phyloP scores from a whole-genome alignment of 2,888 invertebrate genomes.

The Steinernema carpocapsae region DNA sequence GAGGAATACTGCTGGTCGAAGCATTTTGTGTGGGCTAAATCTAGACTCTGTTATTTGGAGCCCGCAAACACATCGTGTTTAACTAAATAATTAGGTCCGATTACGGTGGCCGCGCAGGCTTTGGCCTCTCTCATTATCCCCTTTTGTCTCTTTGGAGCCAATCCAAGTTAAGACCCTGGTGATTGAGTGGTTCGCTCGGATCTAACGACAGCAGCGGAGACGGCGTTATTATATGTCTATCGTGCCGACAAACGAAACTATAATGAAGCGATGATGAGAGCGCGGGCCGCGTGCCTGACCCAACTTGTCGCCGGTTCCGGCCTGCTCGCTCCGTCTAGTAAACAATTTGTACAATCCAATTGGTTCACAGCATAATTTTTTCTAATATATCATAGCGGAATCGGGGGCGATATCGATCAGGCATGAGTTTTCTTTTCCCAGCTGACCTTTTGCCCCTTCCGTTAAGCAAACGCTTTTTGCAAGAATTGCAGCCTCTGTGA shows the following conservation, averaged over 20 bases:
- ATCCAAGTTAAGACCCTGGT: slow-evolving; percentile 33
- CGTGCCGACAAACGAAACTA: slow-evolving; percentile 27
- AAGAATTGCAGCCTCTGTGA: not conserved
- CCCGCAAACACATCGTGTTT: slow-evolving; percentile 46
- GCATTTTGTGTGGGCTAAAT: slow-evolving; percentile 39
- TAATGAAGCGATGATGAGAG: slow-evolving; percentile 33
- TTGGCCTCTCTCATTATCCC: slow-evolving; percentile 15
- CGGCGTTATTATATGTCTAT: slow-evolving; percentile 21
- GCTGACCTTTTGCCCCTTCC: not conserved
- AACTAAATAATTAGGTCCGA: slow-evolving; percentile 18
- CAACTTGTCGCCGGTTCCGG: not conserved
- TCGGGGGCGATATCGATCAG: not conserved
- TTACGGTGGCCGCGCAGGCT: not conserved
- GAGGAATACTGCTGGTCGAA: slow-evolving; percentile 56
- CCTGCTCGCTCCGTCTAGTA: not conserved
- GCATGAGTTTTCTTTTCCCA: not conserved
- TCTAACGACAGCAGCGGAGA: slow-evolving; percentile 5
- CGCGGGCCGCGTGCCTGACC: not conserved
- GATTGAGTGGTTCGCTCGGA: slow-evolving; percentile 24
- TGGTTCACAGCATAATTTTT: slow-evolving; percentile 25
- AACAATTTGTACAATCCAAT: slow-evolving; percentile 28
- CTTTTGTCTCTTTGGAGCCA: slow-evolving; percentile 25
- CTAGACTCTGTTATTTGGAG: slow-evolving; percentile 36
- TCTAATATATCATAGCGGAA: slow-evolving; percentile 18
- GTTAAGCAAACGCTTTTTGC: not conserved